Percentiles rank a stretch among this genome's conserved stretches.
These are phyloP conservation scores for Echinops telfairi DNA, from an alignment of 2,113 vertebrate species.

Conservation along the genomic window DNA sequence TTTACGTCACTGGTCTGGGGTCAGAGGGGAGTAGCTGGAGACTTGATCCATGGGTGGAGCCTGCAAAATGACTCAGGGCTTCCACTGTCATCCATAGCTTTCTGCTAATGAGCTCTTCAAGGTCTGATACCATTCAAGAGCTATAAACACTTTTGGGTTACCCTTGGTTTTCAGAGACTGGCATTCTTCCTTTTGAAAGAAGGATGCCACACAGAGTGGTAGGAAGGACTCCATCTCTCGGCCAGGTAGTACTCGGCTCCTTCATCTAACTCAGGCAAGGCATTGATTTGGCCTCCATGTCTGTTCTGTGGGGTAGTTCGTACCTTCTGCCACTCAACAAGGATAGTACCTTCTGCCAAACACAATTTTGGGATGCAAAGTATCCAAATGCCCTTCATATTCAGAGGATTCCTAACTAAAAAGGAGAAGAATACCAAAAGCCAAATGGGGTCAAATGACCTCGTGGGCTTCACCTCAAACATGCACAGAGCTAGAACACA, in stretches of 20 bases:
- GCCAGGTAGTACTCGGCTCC: not conserved
- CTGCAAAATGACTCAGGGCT: too few relatives aligned
- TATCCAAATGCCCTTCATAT: not conserved
- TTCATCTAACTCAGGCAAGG: not conserved
- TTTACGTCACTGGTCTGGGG: too few relatives aligned
- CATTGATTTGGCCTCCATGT: not conserved
- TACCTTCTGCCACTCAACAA: too few relatives aligned
- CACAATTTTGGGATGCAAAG: not conserved
- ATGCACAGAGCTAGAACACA: not conserved
- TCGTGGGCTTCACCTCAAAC: not conserved
- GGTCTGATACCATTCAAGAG: too few relatives aligned
- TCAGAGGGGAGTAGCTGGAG: too few relatives aligned
- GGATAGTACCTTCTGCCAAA: not conserved
- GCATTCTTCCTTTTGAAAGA: not conserved
- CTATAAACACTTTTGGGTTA: not conserved
- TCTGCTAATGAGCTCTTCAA: too few relatives aligned
- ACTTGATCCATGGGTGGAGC: too few relatives aligned
- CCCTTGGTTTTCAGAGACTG: not conserved
- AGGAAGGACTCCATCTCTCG: too few relatives aligned
- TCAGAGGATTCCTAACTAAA: not conserved
- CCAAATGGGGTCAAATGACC: not conserved
- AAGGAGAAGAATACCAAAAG: not conserved
- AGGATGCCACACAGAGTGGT: not conserved
- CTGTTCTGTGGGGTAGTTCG: not conserved
- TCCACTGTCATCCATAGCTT: too few relatives aligned